Conservation (phyloP, 2,797 vertebrate genomes). For the Phyllotis vaccarum region DNA sequence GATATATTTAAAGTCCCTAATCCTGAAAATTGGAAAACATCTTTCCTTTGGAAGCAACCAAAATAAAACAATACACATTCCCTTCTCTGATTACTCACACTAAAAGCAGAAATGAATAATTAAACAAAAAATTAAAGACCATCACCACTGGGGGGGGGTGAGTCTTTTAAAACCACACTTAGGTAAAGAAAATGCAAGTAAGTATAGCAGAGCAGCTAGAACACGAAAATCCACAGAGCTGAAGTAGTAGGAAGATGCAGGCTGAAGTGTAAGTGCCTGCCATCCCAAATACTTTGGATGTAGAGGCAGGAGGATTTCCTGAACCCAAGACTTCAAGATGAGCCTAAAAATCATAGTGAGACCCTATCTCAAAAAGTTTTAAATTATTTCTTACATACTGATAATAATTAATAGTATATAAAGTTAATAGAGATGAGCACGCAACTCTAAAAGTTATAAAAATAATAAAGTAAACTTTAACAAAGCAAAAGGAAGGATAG, state of each 20-base stretch:
- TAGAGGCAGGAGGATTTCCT: neutral
- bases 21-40: conserved; percentile 1
- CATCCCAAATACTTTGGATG: neutral
- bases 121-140: conserved; percentile 35
- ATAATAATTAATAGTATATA: neutral
- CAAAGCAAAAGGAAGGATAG: neutral
- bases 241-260: neutral
- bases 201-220: neutral
- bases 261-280: neutral
- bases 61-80: conserved; percentile 53
- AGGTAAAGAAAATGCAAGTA: conserved; percentile 51
- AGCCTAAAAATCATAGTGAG: neutral
- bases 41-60: conserved; percentile 5
- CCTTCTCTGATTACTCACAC: neutral
- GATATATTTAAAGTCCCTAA: conserved; percentile 14
- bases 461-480: neutral
- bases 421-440: conserved; percentile 30
- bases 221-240: neutral
- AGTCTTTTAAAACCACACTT: conserved; percentile 49
- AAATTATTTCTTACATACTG: neutral
- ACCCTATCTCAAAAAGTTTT: neutral
- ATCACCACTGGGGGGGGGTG: neutral
- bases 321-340: neutral
- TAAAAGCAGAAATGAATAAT: conserved; percentile 56
- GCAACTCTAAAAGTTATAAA: conserved; percentile 35